phyloP scores from a whole-genome alignment of 2,113 vertebrate species.

The Prionailurus viverrinus region DNA sequence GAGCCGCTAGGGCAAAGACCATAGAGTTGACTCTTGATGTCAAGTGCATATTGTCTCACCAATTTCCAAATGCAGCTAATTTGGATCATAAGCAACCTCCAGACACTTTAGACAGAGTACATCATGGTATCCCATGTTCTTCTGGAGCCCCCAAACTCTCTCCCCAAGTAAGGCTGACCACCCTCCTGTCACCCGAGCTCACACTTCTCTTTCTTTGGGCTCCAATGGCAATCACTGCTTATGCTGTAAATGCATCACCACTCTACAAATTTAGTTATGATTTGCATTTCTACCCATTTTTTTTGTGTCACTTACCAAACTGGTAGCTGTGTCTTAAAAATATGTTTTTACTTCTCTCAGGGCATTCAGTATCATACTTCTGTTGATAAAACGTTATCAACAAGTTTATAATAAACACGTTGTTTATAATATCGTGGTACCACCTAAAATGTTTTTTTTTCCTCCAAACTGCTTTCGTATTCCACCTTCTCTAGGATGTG shows the following conservation, averaged over 20 bases:
- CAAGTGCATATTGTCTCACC: not conserved
- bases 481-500: slow-evolving; percentile 1
- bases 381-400: slow-evolving; percentile 52
- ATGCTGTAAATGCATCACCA: not conserved
- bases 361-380: not conserved
- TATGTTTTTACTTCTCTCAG: not conserved
- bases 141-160: not conserved
- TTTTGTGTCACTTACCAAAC: not conserved
- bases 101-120: not conserved
- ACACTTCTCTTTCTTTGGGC: fast-evolving
- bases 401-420: slow-evolving; percentile 50
- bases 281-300: not conserved
- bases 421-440: slow-evolving; percentile 32
- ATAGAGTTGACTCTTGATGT: not conserved
- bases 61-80: not conserved
- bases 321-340: not conserved
- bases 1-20: not conserved
- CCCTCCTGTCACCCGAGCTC: not conserved
- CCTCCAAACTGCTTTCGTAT: not conserved
- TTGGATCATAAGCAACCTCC: not conserved
- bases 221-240: not conserved
- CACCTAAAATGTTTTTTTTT: not conserved
- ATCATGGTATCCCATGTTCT: fast-evolving
- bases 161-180: not conserved
- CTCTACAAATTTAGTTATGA: not conserved